These are phyloP conservation scores for Choreutis nemorana DNA, from an alignment of 2,888 invertebrate genomes.

Conservation along the genomic window DNA sequence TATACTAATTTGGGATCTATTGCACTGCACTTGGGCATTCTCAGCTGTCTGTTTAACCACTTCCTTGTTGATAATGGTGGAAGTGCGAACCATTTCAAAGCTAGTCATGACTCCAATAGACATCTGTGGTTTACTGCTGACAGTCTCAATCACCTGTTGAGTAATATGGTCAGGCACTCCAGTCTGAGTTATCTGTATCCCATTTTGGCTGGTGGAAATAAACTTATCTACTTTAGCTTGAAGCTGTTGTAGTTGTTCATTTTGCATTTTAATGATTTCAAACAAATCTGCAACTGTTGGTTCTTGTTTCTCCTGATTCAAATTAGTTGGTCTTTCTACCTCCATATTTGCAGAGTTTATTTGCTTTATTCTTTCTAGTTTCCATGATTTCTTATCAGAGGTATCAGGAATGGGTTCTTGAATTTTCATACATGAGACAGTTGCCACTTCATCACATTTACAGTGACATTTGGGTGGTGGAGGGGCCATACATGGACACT, in stretches of 20 bases:
- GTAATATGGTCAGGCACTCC: slow-evolving; percentile 30
- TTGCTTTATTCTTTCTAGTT: too few relatives aligned
- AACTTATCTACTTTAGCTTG: slow-evolving; percentile 72
- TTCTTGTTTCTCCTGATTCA: slow-evolving; percentile 47
- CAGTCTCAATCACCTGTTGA: slow-evolving; percentile 27
- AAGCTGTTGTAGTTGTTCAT: slow-evolving; percentile 69
- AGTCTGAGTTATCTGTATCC: slow-evolving; percentile 20
- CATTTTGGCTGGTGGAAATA: slow-evolving; percentile 24
- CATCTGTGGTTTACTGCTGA: slow-evolving; percentile 50
- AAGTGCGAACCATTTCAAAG: slow-evolving; percentile 68
- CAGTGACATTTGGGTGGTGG: slow-evolving; percentile 15
- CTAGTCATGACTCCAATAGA: slow-evolving; percentile 78
- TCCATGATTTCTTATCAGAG: slow-evolving; percentile 46
- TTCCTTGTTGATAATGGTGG: slow-evolving; percentile 53
- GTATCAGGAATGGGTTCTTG: too few relatives aligned
- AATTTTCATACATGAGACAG: too few relatives aligned
- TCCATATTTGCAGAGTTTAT: too few relatives aligned
- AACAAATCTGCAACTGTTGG: slow-evolving; percentile 68
- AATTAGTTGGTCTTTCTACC: slow-evolving; percentile 26
- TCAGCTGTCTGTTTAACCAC: slow-evolving; percentile 28
- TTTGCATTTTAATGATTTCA: slow-evolving; percentile 72
- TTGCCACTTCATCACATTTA: slow-evolving; percentile 7
- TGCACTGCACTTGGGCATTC: slow-evolving; percentile 49
- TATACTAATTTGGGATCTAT: slow-evolving; percentile 48
- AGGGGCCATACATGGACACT: slow-evolving; percentile 5